A percentile compares a stretch with the other conserved stretches of the same genome.
Conservation (phyloP, 2,797 vertebrate species). For the Coendou prehensilis region DNA sequence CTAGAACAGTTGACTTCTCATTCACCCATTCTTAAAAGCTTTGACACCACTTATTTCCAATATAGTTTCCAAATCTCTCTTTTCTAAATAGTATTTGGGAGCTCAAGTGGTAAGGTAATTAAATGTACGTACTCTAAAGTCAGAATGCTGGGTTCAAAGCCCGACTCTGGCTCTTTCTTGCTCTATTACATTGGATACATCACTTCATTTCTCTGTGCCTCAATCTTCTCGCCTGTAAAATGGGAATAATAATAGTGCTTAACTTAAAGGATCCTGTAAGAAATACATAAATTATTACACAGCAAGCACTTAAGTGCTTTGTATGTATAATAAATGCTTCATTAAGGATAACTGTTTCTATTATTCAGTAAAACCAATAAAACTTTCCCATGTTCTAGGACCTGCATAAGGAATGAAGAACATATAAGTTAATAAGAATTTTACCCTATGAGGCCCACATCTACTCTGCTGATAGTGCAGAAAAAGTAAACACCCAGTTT, state of each 20-base stretch:
- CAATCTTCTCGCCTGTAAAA: constrained; percentile 4
- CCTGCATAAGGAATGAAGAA: background rate
- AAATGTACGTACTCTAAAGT: background rate
- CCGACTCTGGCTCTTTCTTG: background rate
- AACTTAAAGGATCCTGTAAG: background rate
- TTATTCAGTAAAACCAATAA: background rate
- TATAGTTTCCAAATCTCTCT: background rate
- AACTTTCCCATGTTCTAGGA: background rate
- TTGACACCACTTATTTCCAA: constrained; percentile 34
- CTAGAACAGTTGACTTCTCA: background rate
- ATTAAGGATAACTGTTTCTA: background rate
- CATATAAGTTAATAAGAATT: background rate
- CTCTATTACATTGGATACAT: background rate
- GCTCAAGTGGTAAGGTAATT: background rate
- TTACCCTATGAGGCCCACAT: background rate
- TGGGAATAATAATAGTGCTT: background rate
- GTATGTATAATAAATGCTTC: background rate
- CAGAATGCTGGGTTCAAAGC: background rate
- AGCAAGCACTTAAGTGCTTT: background rate
- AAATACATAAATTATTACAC: background rate
- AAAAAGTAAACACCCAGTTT: background rate
- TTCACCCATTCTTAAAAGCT: background rate
- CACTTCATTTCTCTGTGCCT: background rate
- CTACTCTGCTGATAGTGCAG: background rate
- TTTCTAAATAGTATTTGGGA: background rate